phyloP scores from a whole-genome alignment of 2,113 vertebrate species.

The Xenus cinereus region DNA sequence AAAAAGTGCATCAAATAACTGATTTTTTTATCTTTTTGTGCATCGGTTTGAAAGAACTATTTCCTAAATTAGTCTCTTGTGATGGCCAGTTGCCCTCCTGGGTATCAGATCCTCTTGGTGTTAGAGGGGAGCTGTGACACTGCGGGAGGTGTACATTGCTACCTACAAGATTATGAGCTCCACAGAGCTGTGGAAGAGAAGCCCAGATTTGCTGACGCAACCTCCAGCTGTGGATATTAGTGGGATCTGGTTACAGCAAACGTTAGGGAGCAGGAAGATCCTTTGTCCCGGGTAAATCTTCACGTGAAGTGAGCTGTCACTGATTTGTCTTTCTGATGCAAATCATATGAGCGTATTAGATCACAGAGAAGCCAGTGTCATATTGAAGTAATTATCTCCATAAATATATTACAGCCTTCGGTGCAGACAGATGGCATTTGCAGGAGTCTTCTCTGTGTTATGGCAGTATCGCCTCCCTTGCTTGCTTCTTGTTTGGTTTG shows the following conservation, averaged over 20 bases:
- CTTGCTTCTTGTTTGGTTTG: not conserved
- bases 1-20: not conserved
- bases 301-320: not conserved
- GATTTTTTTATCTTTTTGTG: not conserved
- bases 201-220: not conserved
- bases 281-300: not conserved
- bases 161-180: not conserved
- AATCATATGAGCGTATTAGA: not conserved
- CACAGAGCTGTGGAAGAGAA: not conserved
- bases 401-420: not conserved
- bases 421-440: not conserved
- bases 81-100: not conserved
- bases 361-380: not conserved
- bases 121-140: not conserved
- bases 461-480: not conserved
- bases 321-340: not conserved
- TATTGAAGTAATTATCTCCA: not conserved
- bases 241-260: not conserved
- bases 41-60: not conserved
- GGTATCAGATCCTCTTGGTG: fast-evolving
- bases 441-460: not conserved
- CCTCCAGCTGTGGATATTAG: not conserved
- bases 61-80: not conserved
- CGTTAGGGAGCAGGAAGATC: fast-evolving
- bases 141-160: not conserved